Evolutionary conservation across 2,797 vertebrate genomes (phyloP).

Genomic region (Garrulus glandarius): DNA sequence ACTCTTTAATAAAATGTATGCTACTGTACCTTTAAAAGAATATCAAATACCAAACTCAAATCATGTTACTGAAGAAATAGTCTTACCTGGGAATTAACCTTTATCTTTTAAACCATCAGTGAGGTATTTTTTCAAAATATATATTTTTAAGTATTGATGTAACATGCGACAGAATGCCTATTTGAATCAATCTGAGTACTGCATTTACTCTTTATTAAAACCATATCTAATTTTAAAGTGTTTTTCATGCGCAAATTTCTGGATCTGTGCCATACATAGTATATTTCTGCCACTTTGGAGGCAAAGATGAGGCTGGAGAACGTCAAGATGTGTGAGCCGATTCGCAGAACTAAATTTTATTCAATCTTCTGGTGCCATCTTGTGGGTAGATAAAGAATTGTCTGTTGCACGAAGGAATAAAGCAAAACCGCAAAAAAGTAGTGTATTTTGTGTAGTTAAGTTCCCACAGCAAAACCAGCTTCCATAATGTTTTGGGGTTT

Average conservation of each 20-base stretch:
- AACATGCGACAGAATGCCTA: rapidly evolving
- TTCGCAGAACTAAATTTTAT: neutral
- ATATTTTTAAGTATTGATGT: neutral
- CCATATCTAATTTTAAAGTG: neutral
- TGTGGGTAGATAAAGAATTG: neutral
- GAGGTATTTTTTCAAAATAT: neutral
- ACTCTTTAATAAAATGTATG: neutral
- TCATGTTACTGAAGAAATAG: neutral
- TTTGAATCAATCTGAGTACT: neutral
- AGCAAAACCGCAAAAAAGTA: rapidly evolving
- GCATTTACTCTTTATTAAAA: neutral
- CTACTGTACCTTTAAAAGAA: neutral
- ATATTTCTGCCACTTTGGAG: neutral
- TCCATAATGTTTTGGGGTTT: neutral
- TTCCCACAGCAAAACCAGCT: neutral
- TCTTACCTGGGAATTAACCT: neutral
- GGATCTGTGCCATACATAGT: neutral
- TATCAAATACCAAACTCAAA: neutral
- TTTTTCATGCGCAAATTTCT: neutral
- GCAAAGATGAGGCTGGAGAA: neutral
- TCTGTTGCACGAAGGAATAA: neutral
- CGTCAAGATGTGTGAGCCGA: rapidly evolving
- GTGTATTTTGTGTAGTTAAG: neutral
- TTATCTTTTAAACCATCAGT: neutral
- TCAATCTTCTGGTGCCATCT: slow-evolving; percentile 34